phyloP scores from a whole-genome alignment of 2,888 invertebrate species.

The Pristionchus fissidentatus region DNA sequence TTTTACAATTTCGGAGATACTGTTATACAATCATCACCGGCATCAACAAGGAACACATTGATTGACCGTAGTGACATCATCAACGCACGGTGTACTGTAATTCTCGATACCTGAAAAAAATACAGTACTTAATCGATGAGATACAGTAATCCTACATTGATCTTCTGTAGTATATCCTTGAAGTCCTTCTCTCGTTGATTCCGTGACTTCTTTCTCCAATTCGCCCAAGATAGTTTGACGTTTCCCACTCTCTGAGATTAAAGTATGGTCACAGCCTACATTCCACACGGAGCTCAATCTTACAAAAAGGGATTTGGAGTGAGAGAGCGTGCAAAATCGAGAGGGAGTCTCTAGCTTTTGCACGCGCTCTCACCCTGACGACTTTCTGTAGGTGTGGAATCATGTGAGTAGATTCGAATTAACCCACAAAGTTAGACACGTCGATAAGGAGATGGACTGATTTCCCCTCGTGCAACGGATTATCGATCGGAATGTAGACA shows the following conservation, averaged over 20 bases:
- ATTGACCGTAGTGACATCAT: not conserved
- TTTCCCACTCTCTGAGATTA: not conserved
- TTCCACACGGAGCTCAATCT: not conserved
- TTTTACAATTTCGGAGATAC: not conserved
- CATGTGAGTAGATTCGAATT: no score
- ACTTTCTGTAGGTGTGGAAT: no score
- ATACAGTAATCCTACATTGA: not conserved
- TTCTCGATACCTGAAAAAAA: not conserved
- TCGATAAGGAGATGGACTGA: constrained; percentile 1
- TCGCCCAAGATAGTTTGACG: not conserved
- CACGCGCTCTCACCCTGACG: no score
- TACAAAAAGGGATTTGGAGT: no score
- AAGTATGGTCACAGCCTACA: no score
- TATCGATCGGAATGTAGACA: not conserved
- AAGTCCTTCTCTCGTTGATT: not conserved
- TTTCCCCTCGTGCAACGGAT: not conserved
- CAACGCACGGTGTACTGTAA: not conserved
- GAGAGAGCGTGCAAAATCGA: no score
- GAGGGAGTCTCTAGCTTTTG: no score
- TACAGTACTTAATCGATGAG: not conserved
- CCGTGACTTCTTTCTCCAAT: not conserved
- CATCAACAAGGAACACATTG: not conserved
- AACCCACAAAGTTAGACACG: no score
- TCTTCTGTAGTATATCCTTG: not conserved
- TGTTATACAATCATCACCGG: not conserved